Conservation (phyloP, 2,113 vertebrate species). For the Psammodynastes pulverulentus region DNA sequence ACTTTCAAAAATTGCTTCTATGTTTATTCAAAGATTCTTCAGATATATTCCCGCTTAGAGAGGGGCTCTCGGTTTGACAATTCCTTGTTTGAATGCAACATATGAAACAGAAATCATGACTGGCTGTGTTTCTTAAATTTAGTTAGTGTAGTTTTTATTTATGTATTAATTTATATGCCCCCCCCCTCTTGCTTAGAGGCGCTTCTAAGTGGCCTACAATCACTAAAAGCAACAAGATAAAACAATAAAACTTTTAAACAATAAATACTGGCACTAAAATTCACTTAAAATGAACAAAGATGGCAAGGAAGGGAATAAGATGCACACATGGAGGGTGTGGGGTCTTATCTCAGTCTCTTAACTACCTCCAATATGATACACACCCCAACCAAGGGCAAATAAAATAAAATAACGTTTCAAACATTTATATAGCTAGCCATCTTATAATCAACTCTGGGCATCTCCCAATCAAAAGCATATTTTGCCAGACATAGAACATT, state of each 20-base stretch:
- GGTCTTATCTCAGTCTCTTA: background rate
- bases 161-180: background rate
- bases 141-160: background rate
- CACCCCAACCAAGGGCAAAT: background rate
- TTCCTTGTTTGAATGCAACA: background rate
- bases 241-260: background rate
- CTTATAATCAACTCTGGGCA: background rate
- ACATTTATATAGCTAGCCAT: background rate
- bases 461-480: background rate
- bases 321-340: background rate
- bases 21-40: background rate
- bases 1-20: background rate
- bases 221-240: background rate
- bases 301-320: background rate
- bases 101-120: background rate
- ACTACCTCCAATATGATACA: background rate
- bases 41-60: background rate
- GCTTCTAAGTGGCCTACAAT: background rate
- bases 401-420: background rate
- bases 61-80: background rate
- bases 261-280: background rate
- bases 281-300: background rate
- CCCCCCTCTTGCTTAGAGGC: background rate
- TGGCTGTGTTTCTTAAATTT: background rate
- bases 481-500: background rate